A percentile compares a stretch with the other conserved stretches of the same genome.
These are phyloP conservation scores for Suncus etruscus DNA, from an alignment of 2,113 vertebrate genomes.

Conservation along the genomic window DNA sequence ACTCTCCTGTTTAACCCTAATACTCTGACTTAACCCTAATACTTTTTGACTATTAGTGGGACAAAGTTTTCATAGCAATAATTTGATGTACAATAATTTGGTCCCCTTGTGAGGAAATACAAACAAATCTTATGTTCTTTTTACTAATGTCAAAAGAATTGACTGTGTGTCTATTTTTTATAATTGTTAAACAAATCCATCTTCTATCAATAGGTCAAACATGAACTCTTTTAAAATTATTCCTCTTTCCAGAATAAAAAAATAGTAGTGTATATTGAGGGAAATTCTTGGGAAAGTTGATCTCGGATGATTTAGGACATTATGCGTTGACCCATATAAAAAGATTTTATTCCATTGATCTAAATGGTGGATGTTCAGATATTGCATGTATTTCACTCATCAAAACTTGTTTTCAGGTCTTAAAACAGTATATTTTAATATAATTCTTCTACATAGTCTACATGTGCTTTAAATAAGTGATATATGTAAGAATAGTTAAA, in stretches of 20 bases:
- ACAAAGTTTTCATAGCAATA: constrained; percentile 39
- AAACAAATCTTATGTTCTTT: constrained; percentile 54
- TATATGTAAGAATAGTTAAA: neutral
- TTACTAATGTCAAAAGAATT: constrained; percentile 50
- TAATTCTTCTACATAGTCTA: neutral
- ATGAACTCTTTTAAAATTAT: neutral
- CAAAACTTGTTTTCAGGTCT: constrained; percentile 15
- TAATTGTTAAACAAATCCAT: constrained; percentile 22
- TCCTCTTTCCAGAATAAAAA: constrained; percentile 5
- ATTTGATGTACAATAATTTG: constrained; percentile 39
- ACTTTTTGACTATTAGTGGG: constrained; percentile 46
- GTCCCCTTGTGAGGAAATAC: constrained; percentile 24
- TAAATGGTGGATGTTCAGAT: neutral
- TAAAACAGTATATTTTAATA: neutral
- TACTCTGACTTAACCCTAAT: neutral
- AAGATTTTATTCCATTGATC: constrained; percentile 8
- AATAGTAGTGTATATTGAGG: constrained; percentile 7
- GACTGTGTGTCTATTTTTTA: neutral
- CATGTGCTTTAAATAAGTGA: neutral
- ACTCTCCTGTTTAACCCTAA: constrained; percentile 5
- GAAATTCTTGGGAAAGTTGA: constrained; percentile 59
- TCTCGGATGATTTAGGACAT: constrained; percentile 9
- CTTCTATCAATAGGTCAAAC: constrained; percentile 22
- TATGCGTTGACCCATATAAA: neutral
- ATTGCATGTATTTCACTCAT: neutral